Evolutionary conservation across 2,797 vertebrate genomes (phyloP).

Genomic region (Coendou prehensilis): DNA sequence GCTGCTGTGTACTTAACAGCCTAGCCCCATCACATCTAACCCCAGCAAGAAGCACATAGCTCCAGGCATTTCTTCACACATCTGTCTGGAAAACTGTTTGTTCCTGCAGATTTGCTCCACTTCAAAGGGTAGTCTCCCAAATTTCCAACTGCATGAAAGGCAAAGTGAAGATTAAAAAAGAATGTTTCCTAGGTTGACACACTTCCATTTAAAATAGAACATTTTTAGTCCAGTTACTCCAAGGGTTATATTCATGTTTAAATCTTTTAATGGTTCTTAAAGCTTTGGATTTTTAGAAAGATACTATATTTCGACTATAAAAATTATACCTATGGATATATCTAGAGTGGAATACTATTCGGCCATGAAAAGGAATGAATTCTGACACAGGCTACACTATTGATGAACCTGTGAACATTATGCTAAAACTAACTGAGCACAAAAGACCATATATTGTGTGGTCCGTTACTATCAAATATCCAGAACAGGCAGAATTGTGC

Average conservation of each 20-base stretch:
- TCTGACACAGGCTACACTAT: background rate
- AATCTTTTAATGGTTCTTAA: background rate
- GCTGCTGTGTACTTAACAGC: conserved; percentile 72
- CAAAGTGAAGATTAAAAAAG: conserved; percentile 80
- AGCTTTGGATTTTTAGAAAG: conserved; percentile 16
- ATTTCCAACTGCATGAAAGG: conserved; percentile 83
- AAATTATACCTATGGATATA: background rate
- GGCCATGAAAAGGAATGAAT: background rate
- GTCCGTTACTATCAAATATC: background rate
- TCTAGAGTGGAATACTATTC: background rate
- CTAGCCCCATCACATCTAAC: conserved; percentile 66
- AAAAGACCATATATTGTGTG: background rate
- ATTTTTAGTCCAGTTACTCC: background rate
- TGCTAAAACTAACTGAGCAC: background rate
- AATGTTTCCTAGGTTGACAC: conserved; percentile 69
- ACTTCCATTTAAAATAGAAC: conserved; percentile 8
- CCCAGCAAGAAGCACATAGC: conserved; percentile 71
- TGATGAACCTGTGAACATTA: background rate
- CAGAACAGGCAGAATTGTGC: background rate
- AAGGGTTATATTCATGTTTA: background rate
- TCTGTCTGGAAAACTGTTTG: conserved; percentile 83
- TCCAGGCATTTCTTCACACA: conserved; percentile 84
- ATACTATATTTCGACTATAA: background rate
- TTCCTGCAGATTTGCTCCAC: conserved; percentile 80
- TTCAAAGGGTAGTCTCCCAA: conserved; percentile 79